phyloP scores from a whole-genome alignment of 2,797 vertebrate genomes.

The Aselliscus stoliczkanus region DNA sequence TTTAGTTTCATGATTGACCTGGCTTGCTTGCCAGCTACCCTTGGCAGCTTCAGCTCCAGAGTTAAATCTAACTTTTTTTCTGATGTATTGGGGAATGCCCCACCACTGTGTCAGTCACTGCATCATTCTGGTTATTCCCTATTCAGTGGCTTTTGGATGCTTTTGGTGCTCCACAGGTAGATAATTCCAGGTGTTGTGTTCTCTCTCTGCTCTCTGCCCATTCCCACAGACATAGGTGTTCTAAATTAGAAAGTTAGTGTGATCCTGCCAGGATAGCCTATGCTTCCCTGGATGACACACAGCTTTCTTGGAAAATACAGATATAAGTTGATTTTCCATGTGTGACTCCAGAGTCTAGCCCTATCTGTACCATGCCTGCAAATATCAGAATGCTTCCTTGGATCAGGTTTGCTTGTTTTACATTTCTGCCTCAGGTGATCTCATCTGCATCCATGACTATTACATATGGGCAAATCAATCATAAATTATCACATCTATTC shows the following conservation, averaged over 20 bases:
- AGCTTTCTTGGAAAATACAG: neutral
- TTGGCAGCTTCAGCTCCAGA: neutral
- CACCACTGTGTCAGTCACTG: neutral
- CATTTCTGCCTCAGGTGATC: neutral
- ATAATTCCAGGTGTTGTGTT: neutral
- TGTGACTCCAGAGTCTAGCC: neutral
- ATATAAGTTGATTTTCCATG: neutral
- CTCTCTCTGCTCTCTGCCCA: neutral
- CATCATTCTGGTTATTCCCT: neutral
- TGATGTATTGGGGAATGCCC: neutral
- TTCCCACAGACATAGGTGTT: neutral
- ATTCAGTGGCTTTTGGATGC: neutral
- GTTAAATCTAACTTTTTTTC: neutral
- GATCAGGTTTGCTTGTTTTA: neutral
- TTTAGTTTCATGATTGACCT: constrained; percentile 26
- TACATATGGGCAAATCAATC: neutral
- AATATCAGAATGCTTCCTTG: neutral
- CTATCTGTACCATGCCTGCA: neutral
- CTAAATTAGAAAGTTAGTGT: neutral
- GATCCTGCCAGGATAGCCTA: neutral
- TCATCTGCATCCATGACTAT: neutral
- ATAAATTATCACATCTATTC: neutral
- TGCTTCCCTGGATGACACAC: neutral
- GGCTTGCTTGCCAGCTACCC: neutral
- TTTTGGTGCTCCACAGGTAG: neutral